Evolutionary conservation across 2,113 vertebrate genomes (phyloP), one percentile per base, ranked within the genome.

Genomic region (Pollimyrus isidori): DNA sequence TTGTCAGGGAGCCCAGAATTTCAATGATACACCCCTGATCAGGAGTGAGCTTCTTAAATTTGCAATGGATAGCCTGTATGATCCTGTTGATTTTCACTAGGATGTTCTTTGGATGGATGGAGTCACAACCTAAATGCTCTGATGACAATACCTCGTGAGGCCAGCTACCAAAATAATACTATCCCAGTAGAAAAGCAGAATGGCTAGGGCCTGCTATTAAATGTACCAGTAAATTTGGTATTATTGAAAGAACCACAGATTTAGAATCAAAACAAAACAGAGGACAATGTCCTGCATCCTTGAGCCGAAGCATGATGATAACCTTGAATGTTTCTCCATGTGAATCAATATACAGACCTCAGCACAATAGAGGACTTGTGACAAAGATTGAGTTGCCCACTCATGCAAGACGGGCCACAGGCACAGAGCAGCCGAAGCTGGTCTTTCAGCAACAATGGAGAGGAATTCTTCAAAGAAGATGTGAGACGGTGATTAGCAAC

Each of bases 321-420:
- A 46, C 83, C 83, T 86, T 49, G 46, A 86, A 48, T 49, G 45
- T 86, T 30, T 50, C 83, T 86, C 46, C 23, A 86, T 80, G 30
- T 80, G 73, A 80, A 42, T 39, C 73, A 80, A 80, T 42, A 80
- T 80, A 80, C 73, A 80, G 73, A 80, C 73, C 73, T 80, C 73
- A 80, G 73, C 73, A 80, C 73, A 80, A 80, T 42, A 80, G 35
- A 80, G 73, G 30, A 80, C 62, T 69, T 69, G 62, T 30, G 62
- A 69, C 73, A 42, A 42, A 17, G 35, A 80, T 80, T 35, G 35
- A 80, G 73, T 35, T 80, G 73, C 73, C 30, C 17, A 10, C 35
- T 80, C 30, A 80, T 80, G 73, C 30, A 80, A 42, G 35, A 42
- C 4, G 35, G 17, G 35, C 73, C 30, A 39, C 35, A 69, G 62